Conservation (phyloP, 2,888 invertebrate genomes). For the Drosophila lutescens region DNA sequence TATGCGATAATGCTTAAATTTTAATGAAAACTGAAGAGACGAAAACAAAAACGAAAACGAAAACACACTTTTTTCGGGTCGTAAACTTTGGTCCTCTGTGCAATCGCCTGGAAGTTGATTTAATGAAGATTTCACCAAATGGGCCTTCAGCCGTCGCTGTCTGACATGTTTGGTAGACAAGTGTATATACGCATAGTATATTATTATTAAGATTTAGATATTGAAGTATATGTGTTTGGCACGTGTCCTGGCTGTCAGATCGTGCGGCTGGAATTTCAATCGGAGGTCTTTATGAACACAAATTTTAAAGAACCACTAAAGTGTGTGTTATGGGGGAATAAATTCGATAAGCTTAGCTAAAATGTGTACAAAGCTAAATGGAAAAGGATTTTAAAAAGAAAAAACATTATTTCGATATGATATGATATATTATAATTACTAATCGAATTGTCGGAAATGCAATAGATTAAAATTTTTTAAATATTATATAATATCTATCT, state of each 20-base stretch:
- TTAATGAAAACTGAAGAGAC: constrained; percentile 66
- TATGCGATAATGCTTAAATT: constrained; percentile 77
- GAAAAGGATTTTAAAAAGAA: background rate
- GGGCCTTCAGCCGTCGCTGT: constrained; percentile 41
- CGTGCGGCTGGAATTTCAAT: constrained; percentile 35
- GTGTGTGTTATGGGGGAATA: constrained; percentile 7
- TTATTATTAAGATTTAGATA: constrained; percentile 42
- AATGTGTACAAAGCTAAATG: background rate
- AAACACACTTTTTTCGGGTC: constrained; percentile 60
- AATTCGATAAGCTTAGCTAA: background rate
- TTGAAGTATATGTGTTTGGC: constrained; percentile 38
- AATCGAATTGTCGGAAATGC: too few relatives aligned
- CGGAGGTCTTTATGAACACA: constrained; percentile 5
- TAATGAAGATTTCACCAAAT: constrained; percentile 78
- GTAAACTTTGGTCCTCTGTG: constrained; percentile 64
- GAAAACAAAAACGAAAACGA: background rate
- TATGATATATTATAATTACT: too few relatives aligned
- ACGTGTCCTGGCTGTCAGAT: constrained; percentile 37
- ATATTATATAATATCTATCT: too few relatives aligned
- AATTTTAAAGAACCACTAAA: constrained; percentile 25
- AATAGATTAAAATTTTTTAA: too few relatives aligned
- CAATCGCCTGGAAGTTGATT: constrained; percentile 78
- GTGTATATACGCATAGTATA: constrained; percentile 2
- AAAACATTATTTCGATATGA: too few relatives aligned
- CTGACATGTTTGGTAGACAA: constrained; percentile 54